Evolutionary conservation across 2,888 invertebrate genomes (phyloP).

Genomic region (Drosophila austrosaltans): DNA sequence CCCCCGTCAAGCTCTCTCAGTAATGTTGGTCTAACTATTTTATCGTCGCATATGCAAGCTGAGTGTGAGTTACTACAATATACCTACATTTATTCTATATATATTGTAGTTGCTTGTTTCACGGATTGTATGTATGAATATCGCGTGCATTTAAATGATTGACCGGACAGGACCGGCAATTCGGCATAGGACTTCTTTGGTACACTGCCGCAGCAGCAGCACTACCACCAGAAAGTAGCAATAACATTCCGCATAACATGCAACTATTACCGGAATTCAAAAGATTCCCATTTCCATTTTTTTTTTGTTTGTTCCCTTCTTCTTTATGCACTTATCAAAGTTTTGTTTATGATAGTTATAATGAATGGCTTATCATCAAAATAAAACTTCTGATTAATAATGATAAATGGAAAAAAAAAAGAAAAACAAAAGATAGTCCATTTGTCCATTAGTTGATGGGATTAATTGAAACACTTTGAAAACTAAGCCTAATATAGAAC

Average conservation of each 20-base stretch:
- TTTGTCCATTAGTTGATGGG: too few relatives aligned
- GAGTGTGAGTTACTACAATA: slow-evolving; percentile 45
- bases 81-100: background rate
- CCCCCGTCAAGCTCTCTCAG: slow-evolving; percentile 22
- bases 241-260: slow-evolving; percentile 32
- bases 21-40: slow-evolving; percentile 39
- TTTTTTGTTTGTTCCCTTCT: background rate
- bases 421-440: too few relatives aligned
- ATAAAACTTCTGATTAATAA: background rate
- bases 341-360: slow-evolving; percentile 4
- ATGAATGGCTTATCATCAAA: background rate
- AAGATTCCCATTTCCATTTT: slow-evolving; percentile 6
- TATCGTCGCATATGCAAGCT: slow-evolving; percentile 58
- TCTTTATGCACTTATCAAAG: slow-evolving; percentile 23
- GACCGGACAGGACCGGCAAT: slow-evolving; percentile 51
- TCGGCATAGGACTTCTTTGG: slow-evolving; percentile 42
- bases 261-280: slow-evolving; percentile 37
- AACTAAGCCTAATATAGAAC: background rate
- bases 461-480: slow-evolving; percentile 6
- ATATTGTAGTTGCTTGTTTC: slow-evolving; percentile 38
- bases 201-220: slow-evolving; percentile 48
- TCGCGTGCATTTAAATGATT: slow-evolving; percentile 79
- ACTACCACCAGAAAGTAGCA: slow-evolving; percentile 2
- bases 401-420: background rate
- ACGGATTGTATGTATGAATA: slow-evolving; percentile 47